Evolutionary conservation across 2,113 vertebrate species (phyloP).

Genomic region (Rhodinocichla rosea): DNA sequence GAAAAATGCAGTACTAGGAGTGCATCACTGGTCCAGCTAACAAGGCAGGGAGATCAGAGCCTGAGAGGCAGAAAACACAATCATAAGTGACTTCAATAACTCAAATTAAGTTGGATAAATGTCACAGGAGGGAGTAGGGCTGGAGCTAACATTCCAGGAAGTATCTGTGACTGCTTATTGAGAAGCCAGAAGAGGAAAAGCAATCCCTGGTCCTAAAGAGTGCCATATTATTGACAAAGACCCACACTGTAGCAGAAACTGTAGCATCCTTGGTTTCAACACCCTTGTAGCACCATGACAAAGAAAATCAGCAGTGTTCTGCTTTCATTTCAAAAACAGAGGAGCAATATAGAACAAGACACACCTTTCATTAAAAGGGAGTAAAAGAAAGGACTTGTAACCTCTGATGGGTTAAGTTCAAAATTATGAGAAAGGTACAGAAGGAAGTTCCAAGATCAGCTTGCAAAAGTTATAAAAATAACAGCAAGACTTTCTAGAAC

Average conservation of each 20-base stretch:
- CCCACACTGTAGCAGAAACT: fast-evolving
- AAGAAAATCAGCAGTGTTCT: not conserved
- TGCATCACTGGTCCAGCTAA: not conserved
- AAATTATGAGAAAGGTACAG: not conserved
- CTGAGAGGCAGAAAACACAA: not conserved
- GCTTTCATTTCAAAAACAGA: not conserved
- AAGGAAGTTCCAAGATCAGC: not conserved
- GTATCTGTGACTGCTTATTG: fast-evolving
- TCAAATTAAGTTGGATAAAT: not conserved
- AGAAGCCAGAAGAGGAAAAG: not conserved
- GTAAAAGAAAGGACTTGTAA: not conserved
- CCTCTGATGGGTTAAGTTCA: not conserved
- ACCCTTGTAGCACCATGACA: not conserved
- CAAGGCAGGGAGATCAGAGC: not conserved
- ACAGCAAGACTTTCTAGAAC: not conserved
- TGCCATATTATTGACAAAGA: not conserved
- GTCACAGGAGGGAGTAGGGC: not conserved
- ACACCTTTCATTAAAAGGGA: not conserved
- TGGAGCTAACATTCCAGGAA: not conserved
- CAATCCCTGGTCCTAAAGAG: not conserved
- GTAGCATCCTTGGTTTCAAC: not conserved
- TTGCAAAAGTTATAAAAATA: not conserved
- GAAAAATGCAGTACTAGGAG: not conserved
- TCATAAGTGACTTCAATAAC: not conserved
- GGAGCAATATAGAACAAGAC: not conserved